Evolutionary conservation across 2,888 invertebrate genomes (phyloP).

Genomic region (Dynastes grantii): DNA sequence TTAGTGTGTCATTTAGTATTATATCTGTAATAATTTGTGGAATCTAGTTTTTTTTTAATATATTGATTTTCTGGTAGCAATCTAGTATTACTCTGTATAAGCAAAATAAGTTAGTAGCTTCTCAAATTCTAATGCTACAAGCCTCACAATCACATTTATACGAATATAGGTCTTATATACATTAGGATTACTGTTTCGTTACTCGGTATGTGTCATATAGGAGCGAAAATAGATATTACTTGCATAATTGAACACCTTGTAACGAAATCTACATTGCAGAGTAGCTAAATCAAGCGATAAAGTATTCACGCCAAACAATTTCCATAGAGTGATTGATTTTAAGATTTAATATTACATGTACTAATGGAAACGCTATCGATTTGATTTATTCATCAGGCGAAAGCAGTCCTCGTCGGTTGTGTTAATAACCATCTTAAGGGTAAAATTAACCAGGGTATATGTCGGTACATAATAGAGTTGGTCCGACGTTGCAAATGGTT

Average conservation of each 20-base stretch:
- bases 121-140: not conserved
- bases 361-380: constrained; percentile 34
- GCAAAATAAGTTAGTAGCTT: no score
- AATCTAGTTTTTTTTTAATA: no score
- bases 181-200: not conserved
- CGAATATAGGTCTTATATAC: not conserved
- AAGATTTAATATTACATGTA: constrained; percentile 40
- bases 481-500: constrained; percentile 51
- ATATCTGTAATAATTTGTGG: no score
- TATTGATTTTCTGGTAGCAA: no score
- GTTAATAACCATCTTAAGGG: constrained; percentile 55
- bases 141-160: no score
- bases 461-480: constrained; percentile 50
- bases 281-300: not conserved
- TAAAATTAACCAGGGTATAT: constrained; percentile 54
- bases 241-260: no score
- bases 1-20: no score
- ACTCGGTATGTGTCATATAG: not conserved
- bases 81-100: no score
- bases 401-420: constrained; percentile 52
- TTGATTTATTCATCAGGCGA: constrained; percentile 32
- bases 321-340: constrained; percentile 10
- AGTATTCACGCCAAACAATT: constrained; percentile 12
- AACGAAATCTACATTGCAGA: no score
- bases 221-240: no score